Base-by-base conservation (phyloP, 2,888 invertebrate species). In the Osmoderma eremita region DNA sequence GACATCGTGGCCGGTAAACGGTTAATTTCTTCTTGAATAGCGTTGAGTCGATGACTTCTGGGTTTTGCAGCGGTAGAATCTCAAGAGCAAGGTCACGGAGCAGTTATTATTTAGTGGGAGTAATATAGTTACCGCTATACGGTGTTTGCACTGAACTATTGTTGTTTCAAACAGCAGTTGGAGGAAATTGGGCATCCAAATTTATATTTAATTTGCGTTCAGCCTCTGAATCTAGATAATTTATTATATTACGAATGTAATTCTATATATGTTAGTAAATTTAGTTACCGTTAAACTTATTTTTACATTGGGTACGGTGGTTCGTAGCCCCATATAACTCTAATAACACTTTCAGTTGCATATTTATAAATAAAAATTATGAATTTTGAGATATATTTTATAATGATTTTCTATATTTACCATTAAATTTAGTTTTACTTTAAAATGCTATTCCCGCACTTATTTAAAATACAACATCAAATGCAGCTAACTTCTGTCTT, bases 41-140 rank as follows among this genome's bases (percentile, higher is more conserved):
- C 24, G n/a, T n/a, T n/a, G 41, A 22, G 63, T 63, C 63, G 53
- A 63, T 51, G 63, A 63, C 63, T 63, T 51, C 63, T 63, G 18
- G 45, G 22, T 51, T 42, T 18, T 17, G 24, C 38, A 41, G 13
- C 41, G 18, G 63, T 8, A 15, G 17, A 5, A 15, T 39, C 36
- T 36, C 30, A 39, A 45, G 53, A 63, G 51, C 30, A 53, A 63
- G 63, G 63, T 63, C 63, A 63, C 41, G 63, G 63, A 63, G 53
- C 51, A 41, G 53, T 61, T 61, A 61, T 50, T 42, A 38, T 18
- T 10, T 53, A 38, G 53, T 30, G 53, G 17, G 18, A 15, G 53
- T 38, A 8, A 18, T 1, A 10, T 53, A 12, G 18, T n/a, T n/a
- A n/a, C 38, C 38, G 36, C 53, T 38, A 17, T 12, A 5, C 18